These are phyloP conservation scores for Gadopsis bispinosus DNA, from an alignment of 2,797 vertebrate genomes.

Conservation along the genomic window DNA sequence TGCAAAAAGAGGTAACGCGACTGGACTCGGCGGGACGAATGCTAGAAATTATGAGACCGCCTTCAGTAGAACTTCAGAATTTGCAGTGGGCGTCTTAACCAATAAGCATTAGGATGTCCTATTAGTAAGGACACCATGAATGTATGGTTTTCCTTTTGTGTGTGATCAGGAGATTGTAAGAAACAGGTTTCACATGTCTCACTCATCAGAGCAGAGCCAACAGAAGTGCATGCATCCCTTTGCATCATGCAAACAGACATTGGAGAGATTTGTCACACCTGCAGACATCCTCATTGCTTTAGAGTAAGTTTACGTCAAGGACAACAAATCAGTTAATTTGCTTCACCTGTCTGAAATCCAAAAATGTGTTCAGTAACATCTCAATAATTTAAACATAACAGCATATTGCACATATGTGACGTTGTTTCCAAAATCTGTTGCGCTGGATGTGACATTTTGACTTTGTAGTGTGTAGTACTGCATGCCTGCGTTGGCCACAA, in stretches of 20 bases:
- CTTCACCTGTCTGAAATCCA: neutral
- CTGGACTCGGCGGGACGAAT: slow-evolving; percentile 43
- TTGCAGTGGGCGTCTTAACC: slow-evolving; percentile 23
- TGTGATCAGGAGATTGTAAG: slow-evolving; percentile 11
- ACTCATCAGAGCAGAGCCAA: neutral
- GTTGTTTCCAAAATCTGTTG: slow-evolving; percentile 26
- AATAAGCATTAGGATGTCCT: neutral
- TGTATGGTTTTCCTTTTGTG: neutral
- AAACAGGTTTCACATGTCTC: neutral
- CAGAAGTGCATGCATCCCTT: slow-evolving; percentile 14
- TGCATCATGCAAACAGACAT: slow-evolving; percentile 15
- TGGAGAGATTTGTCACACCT: slow-evolving; percentile 6
- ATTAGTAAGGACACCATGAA: neutral
- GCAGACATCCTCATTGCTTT: neutral
- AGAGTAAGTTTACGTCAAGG: neutral
- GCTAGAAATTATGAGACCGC: slow-evolving; percentile 31
- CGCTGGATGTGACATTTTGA: slow-evolving; percentile 30
- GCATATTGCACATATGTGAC: neutral
- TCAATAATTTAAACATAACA: slow-evolving; percentile 3
- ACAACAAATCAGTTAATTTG: neutral
- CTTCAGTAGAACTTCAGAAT: slow-evolving; percentile 44
- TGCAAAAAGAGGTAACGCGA: slow-evolving; percentile 76
- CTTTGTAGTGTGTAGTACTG: slow-evolving; percentile 26
- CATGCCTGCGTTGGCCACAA: slow-evolving; percentile 18
- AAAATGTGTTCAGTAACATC: neutral